Conservation (phyloP, 2,888 invertebrate genomes). For the Apamea epomidion region DNA sequence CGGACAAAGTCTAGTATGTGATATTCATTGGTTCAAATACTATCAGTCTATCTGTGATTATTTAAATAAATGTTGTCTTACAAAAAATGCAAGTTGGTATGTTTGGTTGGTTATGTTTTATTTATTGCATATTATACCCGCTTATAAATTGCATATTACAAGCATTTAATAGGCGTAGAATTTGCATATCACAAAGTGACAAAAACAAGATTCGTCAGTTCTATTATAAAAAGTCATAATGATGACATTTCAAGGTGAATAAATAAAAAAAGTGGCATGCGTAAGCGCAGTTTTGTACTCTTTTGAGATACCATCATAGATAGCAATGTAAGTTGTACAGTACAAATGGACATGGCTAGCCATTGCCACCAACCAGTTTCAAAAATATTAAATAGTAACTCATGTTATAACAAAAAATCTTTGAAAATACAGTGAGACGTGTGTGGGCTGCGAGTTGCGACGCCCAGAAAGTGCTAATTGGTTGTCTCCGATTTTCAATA, state of each 20-base stretch:
- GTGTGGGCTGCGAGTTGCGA: no score
- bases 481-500: not conserved
- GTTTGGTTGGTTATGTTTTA: no score
- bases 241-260: conserved; percentile 45
- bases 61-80: not conserved
- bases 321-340: not conserved
- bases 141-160: conserved; percentile 22
- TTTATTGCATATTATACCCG: not conserved
- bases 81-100: not conserved
- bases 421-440: not conserved
- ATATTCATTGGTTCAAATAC: not conserved
- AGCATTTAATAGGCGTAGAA: not conserved
- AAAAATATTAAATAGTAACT: not conserved
- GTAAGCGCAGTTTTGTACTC: not conserved
- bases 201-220: conserved; percentile 3
- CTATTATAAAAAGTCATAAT: conserved; percentile 29
- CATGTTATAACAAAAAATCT: not conserved
- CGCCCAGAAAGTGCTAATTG: not conserved
- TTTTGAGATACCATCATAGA: not conserved
- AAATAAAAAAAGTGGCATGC: conserved; percentile 4
- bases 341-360: not conserved
- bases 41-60: no score
- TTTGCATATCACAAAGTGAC: conserved; percentile 11
- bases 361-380: not conserved
- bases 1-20: no score